Evolutionary conservation across 2,797 vertebrate genomes (phyloP), one percentile per base, ranked within the genome.

Genomic region (Xyrichtys novacula): DNA sequence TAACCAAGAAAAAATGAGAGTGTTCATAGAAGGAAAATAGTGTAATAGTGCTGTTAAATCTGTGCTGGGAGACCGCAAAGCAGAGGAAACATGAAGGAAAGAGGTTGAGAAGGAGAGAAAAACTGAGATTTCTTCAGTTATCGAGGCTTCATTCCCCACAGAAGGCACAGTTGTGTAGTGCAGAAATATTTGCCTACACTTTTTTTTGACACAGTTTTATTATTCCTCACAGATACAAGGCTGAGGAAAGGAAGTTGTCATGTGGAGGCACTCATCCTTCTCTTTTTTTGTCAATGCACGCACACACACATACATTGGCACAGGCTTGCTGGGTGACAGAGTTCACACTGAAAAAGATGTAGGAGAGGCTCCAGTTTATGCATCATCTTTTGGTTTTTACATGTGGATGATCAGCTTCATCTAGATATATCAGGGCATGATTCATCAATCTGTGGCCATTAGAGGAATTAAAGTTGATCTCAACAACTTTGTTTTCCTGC

Each of bases 201-300:
- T 81, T 81, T n/a, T 80, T 87, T 73, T 84, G 76, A 77, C 86
- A 84, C 47, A n/a, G 16, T 79, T 86, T 85, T 84, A 84, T 83
- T 76, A 88, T 90, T 88, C 86, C 68, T 65, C 76, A 82, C 79
- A 78, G 82, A 84, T 67, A 76, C 39, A 17, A 78, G 56, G 68
- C 70, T 71, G 70, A 57, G 65, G 53, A 52, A 48, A 79, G 76
- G 40, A 52, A 81, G 71, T 39, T 69, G 86, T 78, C 74, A 85
- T 81, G 81, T 79, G 52, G 71, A 82, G 72, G 62, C 76, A 81
- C 64, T 68, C 76, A 87, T 78, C 69, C 76, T 66, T 38, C 32
- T 71, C 31, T 65, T 61, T 61, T 46, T 38, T 25, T 32, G 55
- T 16, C 28, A n/a, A n/a, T n/a, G n/a, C 26, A 28, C 50, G 36